Base-by-base conservation (phyloP, 2,113 vertebrate species). In the Grallaria varia region DNA sequence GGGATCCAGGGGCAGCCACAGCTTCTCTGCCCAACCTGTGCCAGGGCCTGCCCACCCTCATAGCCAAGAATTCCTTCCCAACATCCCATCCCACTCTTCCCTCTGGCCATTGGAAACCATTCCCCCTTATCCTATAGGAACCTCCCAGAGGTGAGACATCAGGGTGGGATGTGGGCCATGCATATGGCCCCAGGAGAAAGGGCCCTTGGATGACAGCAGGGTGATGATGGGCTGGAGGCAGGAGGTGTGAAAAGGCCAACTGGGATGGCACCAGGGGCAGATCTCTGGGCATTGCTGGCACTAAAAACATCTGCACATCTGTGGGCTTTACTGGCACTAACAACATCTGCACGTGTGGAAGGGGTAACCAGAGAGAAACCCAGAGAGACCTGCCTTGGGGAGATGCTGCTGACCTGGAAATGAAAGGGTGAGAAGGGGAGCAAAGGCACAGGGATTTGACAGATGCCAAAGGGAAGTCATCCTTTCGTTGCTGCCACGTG, bases 1-100 rank as follows among this genome's bases (percentile, higher is more conserved):
- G 37, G 28, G 37, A 64, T 77, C 44, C 44, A 23, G 64, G 19
- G 24, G 47, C 71, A 62, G 21, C 71, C 63, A 16, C 87, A 76
- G 47, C 53, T 76, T 0, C 69, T 62, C 40, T 75, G 86, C 30
- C 17, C 25, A 63, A 4, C n/a, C 49, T 64, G 45, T 14, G 45
- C 62, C 86, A 52, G 60, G 42, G 33, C 30, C 39, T 82, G 0
- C 0, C 3, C 68, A 52, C 25, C 22, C 33, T 84, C 37, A 0
- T 16, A n/a, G 33, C 6, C 9, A 39, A 2, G 0, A 15, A n/a
- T 58, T 78, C 0, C 10, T 64, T 4, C 28, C 42, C n/a, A n/a
- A n/a, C n/a, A n/a, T n/a, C n/a, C n/a, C n/a, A n/a, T n/a, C n/a
- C n/a, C n/a, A n/a, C n/a, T n/a, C n/a, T n/a, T n/a, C n/a, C n/a